Evolutionary conservation across 2,797 vertebrate species (phyloP).

Genomic region (Chromis chromis): DNA sequence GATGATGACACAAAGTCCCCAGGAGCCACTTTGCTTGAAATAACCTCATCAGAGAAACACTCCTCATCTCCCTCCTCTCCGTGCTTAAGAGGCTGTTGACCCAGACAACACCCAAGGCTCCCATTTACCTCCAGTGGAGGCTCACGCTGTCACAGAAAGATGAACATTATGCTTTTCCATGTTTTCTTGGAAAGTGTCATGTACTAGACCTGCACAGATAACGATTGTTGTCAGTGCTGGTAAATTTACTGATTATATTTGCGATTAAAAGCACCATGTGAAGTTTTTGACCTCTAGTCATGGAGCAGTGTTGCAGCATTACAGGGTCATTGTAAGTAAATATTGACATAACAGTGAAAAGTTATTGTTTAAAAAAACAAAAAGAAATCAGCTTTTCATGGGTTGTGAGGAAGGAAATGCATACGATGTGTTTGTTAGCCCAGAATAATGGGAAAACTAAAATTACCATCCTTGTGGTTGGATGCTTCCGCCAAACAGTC

Average conservation of each 20-base stretch:
- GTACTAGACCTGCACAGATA: not conserved
- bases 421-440: not conserved
- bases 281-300: not conserved
- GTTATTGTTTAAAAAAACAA: too few relatives aligned
- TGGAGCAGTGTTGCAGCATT: not conserved
- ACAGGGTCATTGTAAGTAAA: not conserved
- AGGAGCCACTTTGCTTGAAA: slow-evolving; percentile 50
- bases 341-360: not conserved
- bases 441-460: too few relatives aligned
- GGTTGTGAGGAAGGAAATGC: not conserved
- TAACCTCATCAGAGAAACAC: slow-evolving; percentile 56
- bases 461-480: too few relatives aligned
- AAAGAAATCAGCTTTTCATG: not conserved
- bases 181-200: slow-evolving; percentile 2
- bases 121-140: slow-evolving; percentile 41
- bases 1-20: slow-evolving; percentile 20
- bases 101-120: slow-evolving; percentile 46
- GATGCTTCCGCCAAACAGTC: too few relatives aligned
- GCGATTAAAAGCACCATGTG: not conserved
- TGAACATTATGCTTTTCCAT: slow-evolving; percentile 6
- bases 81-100: slow-evolving; percentile 55
- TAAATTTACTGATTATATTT: slow-evolving; percentile 27
- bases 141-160: slow-evolving; percentile 25
- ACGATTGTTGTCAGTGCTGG: not conserved
- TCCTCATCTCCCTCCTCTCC: slow-evolving; percentile 16